These are phyloP conservation scores for Seira musarum DNA, from an alignment of 2,888 invertebrate genomes.

Conservation along the genomic window DNA sequence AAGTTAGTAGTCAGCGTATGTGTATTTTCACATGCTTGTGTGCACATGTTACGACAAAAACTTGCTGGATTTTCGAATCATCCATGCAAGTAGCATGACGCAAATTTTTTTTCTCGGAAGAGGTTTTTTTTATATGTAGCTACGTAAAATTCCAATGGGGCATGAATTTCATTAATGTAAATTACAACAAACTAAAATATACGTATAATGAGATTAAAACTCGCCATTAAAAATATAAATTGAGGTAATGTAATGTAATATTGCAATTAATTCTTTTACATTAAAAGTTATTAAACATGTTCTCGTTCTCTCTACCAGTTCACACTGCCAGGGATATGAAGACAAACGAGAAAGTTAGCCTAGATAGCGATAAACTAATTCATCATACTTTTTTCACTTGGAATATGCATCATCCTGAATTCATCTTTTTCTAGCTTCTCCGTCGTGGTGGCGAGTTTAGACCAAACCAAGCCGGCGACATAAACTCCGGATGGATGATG, in stretches of 20 bases:
- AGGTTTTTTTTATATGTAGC: neutral
- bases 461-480: neutral
- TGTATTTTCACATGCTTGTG: conserved; percentile 46
- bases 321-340: too few relatives aligned
- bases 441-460: neutral
- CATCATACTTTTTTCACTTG: neutral
- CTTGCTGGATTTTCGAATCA: conserved; percentile 33
- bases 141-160: too few relatives aligned
- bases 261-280: too few relatives aligned
- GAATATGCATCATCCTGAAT: neutral
- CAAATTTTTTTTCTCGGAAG: neutral
- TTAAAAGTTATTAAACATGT: too few relatives aligned
- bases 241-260: too few relatives aligned
- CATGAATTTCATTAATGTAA: too few relatives aligned
- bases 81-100: neutral
- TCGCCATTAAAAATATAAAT: too few relatives aligned
- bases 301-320: too few relatives aligned
- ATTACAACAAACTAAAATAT: too few relatives aligned
- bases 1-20: too few relatives aligned
- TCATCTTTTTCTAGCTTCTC: too few relatives aligned
- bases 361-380: neutral
- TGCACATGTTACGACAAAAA: conserved; percentile 51
- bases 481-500: neutral
- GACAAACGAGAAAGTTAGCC: neutral
- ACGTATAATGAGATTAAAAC: too few relatives aligned